Evolutionary conservation across 2,888 invertebrate genomes (phyloP), one percentile per base, ranked within the genome.

Genomic region (Nomada ferruginata): DNA sequence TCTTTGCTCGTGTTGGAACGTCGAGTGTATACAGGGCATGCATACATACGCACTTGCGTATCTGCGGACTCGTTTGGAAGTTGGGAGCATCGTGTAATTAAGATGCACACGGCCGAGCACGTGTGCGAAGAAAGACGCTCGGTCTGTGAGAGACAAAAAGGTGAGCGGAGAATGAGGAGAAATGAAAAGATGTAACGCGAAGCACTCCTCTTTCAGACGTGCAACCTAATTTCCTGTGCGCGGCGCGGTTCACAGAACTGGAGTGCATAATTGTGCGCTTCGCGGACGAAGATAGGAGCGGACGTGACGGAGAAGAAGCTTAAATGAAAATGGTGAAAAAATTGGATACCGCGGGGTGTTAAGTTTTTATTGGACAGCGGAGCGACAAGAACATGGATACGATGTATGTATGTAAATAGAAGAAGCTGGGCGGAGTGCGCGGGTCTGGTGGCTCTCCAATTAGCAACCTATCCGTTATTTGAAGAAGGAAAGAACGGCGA

Each of bases 161-260:
- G n/a, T 11, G 23, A 18, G 42, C 23, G 42, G 23, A 53, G 53
- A 44, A 61, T 11, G 50, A 13, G 53, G 23, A 13, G 63, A n/a
- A 72, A 44, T 63, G 71, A 72, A 63, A 72, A 72, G 71, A 53
- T 26, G 63, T 42, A 63, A 63, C 71, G n/a, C 63, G 63, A 72
- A 53, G 42, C 71, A 52, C 53, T 53, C 53, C 59, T 47, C 23
- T 72, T 72, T 63, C 63, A 63, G 63, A 63, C 71, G 42, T 11
- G 63, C 63, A 72, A 72, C 71, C 71, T 72, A 72, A 72, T 72
- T 72, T 63, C 71, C 63, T 53, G 53, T 9, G 29, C 42, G 63
- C 63, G 63, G 26, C 47, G 15, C 47, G 63, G 63, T 63, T 72
- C 63, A 63, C 71, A 63, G 71, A 63, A 63, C 63, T 53, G 42